Percentiles rank a stretch among this genome's conserved stretches.
phyloP scores from a whole-genome alignment of 2,888 invertebrate genomes.

The Lochmaea capreae region DNA sequence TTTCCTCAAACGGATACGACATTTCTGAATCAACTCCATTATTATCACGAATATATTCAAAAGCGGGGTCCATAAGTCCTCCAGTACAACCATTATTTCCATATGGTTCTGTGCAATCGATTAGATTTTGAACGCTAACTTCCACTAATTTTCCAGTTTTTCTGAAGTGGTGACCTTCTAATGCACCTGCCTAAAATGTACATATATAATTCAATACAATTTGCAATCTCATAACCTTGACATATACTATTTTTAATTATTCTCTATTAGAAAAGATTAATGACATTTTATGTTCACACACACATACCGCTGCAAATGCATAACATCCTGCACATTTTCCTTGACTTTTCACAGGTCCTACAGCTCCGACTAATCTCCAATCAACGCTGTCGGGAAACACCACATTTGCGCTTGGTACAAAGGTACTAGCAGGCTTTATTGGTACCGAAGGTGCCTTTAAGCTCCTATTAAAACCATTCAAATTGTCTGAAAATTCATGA shows the following conservation, averaged over 20 bases:
- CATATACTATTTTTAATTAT: no score
- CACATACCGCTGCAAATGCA: slow-evolving; percentile 64
- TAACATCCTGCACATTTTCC: slow-evolving; percentile 62
- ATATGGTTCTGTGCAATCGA: slow-evolving; percentile 68
- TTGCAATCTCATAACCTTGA: neutral
- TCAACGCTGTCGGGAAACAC: slow-evolving; percentile 60
- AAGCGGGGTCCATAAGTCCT: slow-evolving; percentile 68
- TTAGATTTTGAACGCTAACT: slow-evolving; percentile 70
- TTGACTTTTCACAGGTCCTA: slow-evolving; percentile 60
- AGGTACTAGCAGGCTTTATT: slow-evolving; percentile 53
- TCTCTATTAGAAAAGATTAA: no score
- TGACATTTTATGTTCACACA: no score
- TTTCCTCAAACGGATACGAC: slow-evolving; percentile 68
- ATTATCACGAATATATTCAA: slow-evolving; percentile 67
- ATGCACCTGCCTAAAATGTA: slow-evolving; percentile 68
- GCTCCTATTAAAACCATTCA: slow-evolving; percentile 63
- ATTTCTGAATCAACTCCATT: slow-evolving; percentile 70
- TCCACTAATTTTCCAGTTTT: slow-evolving; percentile 68
- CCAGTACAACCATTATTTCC: slow-evolving; percentile 70
- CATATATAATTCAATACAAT: neutral
- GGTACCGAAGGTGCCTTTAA: slow-evolving; percentile 49
- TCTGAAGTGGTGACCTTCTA: slow-evolving; percentile 69
- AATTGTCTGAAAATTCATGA: slow-evolving; percentile 59
- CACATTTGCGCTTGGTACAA: slow-evolving; percentile 60
- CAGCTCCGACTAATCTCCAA: slow-evolving; percentile 63